Evolutionary conservation across 2,113 vertebrate species (phyloP).

Genomic region (Colinus virginianus): DNA sequence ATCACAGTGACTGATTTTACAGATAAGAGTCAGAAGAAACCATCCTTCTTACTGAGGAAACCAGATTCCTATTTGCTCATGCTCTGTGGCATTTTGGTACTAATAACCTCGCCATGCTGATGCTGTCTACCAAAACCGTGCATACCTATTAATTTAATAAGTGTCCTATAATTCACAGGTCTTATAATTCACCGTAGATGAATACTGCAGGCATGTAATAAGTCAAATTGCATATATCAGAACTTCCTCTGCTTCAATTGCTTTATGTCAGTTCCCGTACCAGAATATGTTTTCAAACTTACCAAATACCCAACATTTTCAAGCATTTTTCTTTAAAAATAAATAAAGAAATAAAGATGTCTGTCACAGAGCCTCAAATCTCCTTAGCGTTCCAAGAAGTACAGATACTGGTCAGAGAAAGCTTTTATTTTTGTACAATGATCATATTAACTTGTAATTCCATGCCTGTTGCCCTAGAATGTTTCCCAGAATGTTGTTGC

Average conservation of each 20-base stretch:
- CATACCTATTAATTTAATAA: neutral
- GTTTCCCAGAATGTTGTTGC: neutral
- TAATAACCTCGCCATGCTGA: slow-evolving; percentile 25
- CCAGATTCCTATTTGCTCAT: neutral
- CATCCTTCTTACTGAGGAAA: neutral
- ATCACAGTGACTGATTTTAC: neutral
- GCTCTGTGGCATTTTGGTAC: neutral
- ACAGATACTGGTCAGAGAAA: neutral
- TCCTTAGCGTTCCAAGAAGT: neutral
- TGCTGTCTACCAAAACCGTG: slow-evolving; percentile 13
- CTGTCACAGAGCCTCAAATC: neutral
- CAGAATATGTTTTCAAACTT: neutral
- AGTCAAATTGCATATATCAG: neutral
- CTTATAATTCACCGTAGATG: no score
- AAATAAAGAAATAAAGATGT: neutral
- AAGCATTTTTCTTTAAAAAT: neutral
- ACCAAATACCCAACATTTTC: neutral
- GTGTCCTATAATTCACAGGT: neutral
- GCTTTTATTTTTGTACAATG: neutral
- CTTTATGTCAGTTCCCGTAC: neutral
- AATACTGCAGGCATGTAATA: neutral
- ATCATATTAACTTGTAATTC: neutral
- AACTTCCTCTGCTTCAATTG: neutral
- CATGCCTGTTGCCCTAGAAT: neutral
- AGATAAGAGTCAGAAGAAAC: neutral